Evolutionary conservation across 2,888 invertebrate species (phyloP).

Genomic region (Scaeva pyrastri): DNA sequence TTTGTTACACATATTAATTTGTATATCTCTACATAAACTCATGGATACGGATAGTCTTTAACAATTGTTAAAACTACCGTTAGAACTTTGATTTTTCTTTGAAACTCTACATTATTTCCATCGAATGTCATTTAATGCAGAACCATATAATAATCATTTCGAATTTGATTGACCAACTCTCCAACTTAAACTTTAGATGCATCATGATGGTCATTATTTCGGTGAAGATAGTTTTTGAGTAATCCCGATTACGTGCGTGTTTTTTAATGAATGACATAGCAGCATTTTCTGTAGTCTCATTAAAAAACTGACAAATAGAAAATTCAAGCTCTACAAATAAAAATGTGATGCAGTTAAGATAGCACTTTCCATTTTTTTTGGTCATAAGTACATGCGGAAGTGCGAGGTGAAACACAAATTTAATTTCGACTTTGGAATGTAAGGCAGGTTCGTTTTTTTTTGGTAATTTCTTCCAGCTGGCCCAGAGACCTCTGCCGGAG

Average conservation of each 20-base stretch:
- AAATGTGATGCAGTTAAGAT: conserved; percentile 62
- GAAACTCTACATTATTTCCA: conserved; percentile 16
- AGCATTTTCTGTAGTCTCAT: conserved; percentile 32
- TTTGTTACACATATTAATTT: conserved; percentile 28
- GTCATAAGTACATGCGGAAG: conserved; percentile 34
- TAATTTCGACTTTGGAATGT: conserved; percentile 12
- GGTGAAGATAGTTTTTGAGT: not conserved
- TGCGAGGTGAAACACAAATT: conserved; percentile 33
- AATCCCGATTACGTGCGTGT: not conserved
- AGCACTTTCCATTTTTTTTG: conserved; percentile 70
- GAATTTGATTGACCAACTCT: too few relatives aligned
- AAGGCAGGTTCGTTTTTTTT: conserved; percentile 34
- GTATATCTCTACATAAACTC: not conserved
- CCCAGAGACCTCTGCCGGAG: conserved; percentile 22
- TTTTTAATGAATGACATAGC: conserved; percentile 35
- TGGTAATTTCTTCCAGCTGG: not conserved
- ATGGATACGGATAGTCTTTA: not conserved
- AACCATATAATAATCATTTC: too few relatives aligned
- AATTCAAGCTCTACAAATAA: conserved; percentile 32
- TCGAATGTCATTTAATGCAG: conserved; percentile 21
- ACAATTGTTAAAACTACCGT: conserved; percentile 16
- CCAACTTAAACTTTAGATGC: too few relatives aligned
- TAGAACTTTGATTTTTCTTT: conserved; percentile 54
- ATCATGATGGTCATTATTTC: not conserved
- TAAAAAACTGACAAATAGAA: conserved; percentile 35